Percentiles rank a stretch among this genome's conserved stretches.
These are phyloP conservation scores for Gortyna flavago DNA, from an alignment of 2,888 invertebrate species.

Conservation along the genomic window DNA sequence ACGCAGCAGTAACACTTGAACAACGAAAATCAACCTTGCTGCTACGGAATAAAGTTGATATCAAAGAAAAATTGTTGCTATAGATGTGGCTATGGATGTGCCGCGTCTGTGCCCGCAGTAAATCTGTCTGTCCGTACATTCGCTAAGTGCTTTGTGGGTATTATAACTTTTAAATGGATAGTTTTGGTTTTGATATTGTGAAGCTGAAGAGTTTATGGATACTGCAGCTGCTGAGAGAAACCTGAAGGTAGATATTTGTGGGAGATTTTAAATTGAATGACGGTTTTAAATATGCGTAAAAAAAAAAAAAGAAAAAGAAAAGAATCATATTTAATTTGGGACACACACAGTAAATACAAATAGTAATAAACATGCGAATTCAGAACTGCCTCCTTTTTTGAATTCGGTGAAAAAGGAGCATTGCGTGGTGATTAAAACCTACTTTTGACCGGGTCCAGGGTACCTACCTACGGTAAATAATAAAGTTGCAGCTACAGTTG, in stretches of 20 bases:
- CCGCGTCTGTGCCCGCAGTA: conserved; percentile 51
- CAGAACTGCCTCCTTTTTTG: too few relatives aligned
- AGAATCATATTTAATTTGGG: too few relatives aligned
- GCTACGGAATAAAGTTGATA: background rate
- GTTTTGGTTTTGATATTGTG: conserved; percentile 28
- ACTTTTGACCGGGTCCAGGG: background rate
- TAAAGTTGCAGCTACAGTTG: background rate
- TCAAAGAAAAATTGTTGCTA: conserved; percentile 2
- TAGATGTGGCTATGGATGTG: conserved; percentile 43
- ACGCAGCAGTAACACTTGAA: background rate
- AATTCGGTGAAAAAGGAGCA: too few relatives aligned
- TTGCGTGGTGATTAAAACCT: background rate
- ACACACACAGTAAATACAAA: too few relatives aligned
- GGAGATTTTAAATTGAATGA: background rate
- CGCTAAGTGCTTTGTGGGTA: conserved; percentile 48
- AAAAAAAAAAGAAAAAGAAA: too few relatives aligned
- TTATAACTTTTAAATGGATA: conserved; percentile 51
- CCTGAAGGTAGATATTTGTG: too few relatives aligned
- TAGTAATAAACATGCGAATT: too few relatives aligned
- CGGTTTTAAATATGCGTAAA: background rate
- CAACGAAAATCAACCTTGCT: background rate
- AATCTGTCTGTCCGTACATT: conserved; percentile 51
- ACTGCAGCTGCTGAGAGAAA: background rate
- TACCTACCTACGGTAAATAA: background rate
- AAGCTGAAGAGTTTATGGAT: conserved; percentile 28